Conservation (phyloP, 2,113 vertebrate species). For the Elaphurus davidianus region DNA sequence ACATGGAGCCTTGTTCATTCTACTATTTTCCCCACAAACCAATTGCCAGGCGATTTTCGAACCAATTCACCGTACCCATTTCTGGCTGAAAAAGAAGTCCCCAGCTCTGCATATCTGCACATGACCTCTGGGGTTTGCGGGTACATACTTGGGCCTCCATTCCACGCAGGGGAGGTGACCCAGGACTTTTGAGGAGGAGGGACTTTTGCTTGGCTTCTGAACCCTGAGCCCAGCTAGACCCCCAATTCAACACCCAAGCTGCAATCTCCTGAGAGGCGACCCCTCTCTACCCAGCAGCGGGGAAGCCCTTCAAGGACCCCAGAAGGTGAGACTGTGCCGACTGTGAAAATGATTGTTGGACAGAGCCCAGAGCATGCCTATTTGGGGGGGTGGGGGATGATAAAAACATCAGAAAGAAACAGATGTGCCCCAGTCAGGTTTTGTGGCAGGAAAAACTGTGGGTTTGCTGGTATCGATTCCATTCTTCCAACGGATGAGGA, state of each 20-base stretch:
- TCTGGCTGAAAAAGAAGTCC: not conserved
- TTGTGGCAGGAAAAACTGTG: constrained; percentile 18
- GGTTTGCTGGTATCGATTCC: constrained; percentile 3
- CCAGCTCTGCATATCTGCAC: no score
- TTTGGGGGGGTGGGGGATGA: not conserved
- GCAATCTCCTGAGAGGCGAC: not conserved
- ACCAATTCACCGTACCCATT: not conserved
- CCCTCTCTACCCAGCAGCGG: not conserved
- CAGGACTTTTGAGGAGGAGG: not conserved
- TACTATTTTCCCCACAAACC: not conserved
- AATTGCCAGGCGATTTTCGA: not conserved
- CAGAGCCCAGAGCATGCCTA: not conserved
- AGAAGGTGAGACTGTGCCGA: fast-evolving
- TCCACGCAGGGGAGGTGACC: fast-evolving
- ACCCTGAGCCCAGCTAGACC: not conserved
- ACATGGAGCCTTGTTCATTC: not conserved
- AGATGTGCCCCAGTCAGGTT: not conserved
- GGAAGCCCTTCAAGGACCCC: not conserved
- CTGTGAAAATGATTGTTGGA: not conserved
- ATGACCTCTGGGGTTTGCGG: not conserved
- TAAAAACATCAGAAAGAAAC: constrained; percentile 21
- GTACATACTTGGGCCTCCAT: not conserved
- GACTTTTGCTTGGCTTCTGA: not conserved
- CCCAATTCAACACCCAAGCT: not conserved
- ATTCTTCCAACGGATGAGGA: not conserved